phyloP scores from a whole-genome alignment of 2,113 vertebrate species.

The Laticauda colubrina region DNA sequence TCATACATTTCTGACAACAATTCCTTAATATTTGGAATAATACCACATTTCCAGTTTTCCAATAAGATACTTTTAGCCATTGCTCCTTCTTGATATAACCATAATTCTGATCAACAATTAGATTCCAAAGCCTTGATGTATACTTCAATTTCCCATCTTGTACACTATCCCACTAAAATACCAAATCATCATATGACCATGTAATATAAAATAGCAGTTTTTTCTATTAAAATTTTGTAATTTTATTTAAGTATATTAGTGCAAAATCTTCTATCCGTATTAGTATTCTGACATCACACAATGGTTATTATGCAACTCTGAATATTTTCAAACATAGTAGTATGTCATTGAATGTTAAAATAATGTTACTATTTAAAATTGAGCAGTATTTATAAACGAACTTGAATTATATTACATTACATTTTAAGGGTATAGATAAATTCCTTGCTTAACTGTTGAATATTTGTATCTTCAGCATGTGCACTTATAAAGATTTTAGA shows the following conservation, averaged over 20 bases:
- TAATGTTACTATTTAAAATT: neutral
- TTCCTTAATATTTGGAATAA: neutral
- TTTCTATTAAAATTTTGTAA: neutral
- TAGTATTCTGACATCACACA: neutral
- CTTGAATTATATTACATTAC: neutral
- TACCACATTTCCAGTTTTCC: neutral
- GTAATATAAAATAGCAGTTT: neutral
- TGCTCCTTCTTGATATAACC: neutral
- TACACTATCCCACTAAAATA: neutral
- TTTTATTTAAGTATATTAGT: neutral
- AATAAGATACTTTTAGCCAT: neutral
- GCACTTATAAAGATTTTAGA: neutral
- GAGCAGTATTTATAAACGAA: neutral
- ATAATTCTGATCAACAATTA: neutral
- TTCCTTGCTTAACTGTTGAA: neutral
- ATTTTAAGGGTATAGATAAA: neutral
- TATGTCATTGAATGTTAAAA: neutral
- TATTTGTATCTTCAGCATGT: neutral
- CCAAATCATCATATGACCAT: neutral
- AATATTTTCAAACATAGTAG: neutral
- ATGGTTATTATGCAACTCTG: neutral
- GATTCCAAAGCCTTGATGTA: neutral
- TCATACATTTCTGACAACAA: neutral
- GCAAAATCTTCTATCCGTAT: neutral
- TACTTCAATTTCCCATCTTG: neutral